These are phyloP conservation scores for Hemicrepidius hirtus DNA, from an alignment of 2,888 invertebrate genomes.

Conservation along the genomic window DNA sequence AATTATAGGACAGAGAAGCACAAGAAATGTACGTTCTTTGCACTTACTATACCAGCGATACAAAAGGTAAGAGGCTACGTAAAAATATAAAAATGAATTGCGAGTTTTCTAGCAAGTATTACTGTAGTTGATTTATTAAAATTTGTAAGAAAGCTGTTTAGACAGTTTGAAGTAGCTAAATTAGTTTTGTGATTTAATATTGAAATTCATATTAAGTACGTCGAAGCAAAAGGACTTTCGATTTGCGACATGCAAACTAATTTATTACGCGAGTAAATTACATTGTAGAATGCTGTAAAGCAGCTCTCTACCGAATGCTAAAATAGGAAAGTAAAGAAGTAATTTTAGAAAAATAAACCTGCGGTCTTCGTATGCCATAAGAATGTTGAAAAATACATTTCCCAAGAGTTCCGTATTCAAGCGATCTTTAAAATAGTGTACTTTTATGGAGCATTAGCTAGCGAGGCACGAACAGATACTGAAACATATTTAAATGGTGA, in stretches of 20 bases:
- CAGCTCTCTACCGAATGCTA: background rate
- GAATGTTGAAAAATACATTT: conserved; percentile 37
- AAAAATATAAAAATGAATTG: too few relatives aligned
- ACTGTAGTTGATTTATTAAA: too few relatives aligned
- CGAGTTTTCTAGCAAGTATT: too few relatives aligned
- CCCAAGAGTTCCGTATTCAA: conserved; percentile 38
- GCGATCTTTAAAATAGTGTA: conserved; percentile 39
- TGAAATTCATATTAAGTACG: too few relatives aligned
- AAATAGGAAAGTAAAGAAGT: background rate
- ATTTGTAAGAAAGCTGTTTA: too few relatives aligned
- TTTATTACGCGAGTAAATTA: conserved; percentile 4
- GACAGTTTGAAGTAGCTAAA: too few relatives aligned
- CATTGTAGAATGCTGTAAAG: conserved; percentile 1
- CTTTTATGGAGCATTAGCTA: conserved; percentile 44
- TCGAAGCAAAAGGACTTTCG: background rate
- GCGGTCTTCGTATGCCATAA: conserved; percentile 7
- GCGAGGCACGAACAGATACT: conserved; percentile 45
- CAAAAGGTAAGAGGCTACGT: too few relatives aligned
- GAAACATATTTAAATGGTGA: conserved; percentile 44
- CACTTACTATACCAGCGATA: too few relatives aligned
- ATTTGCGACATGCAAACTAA: background rate
- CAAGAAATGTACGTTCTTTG: too few relatives aligned
- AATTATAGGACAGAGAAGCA: too few relatives aligned
- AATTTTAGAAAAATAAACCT: conserved; percentile 25
- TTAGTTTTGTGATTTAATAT: too few relatives aligned